Evolutionary conservation across 2,888 invertebrate species (phyloP), one percentile per base, ranked within the genome.

Genomic region (Schizaphis graminum): DNA sequence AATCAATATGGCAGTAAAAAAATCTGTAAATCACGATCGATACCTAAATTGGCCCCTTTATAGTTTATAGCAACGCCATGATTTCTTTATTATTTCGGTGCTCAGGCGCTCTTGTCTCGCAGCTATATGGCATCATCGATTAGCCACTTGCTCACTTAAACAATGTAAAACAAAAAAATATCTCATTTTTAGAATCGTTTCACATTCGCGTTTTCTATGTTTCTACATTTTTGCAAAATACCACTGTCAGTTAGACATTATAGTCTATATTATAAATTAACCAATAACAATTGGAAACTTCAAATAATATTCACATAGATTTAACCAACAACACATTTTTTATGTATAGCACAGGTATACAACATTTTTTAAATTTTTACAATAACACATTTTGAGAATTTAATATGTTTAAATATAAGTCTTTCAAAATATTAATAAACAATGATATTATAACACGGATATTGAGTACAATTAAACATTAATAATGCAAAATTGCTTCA

Each of bases 1-100:
- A 21, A 89, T 61, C n/a, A 57, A 57, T 67, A 67, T 35, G 53
- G 28, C 8, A 35, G 26, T 53, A 53, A 61, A 91, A 91, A 41
- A 84, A 84, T 53, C 91, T 77, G 53, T 91, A 84, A 77, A 84
- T 77, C 77, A 84, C 84, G 84, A 91, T 77, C 77, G 53, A 91
- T 88, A 77, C 49, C 49, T 28, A 84, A 91, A 84, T 84, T 53
- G 91, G 53, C 91, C 84, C 35, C 35, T 16, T 84, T 41, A 35
- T 77, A 35, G 56, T 26, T 21, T 89, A 35, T 84, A 35, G 16
- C 49, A 77, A 53, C 77, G 77, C 49, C 26, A 41, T 41, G 84
- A 84, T 91, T 53, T 91, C 84, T 91, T 77, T 26, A 49, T 91
- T 67, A 49, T 91, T 67, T 35, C 28, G n/a, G 67, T 57, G 28